Evolutionary conservation across 2,888 invertebrate species (phyloP).

Genomic region (Leptinotarsa rubiginosa): DNA sequence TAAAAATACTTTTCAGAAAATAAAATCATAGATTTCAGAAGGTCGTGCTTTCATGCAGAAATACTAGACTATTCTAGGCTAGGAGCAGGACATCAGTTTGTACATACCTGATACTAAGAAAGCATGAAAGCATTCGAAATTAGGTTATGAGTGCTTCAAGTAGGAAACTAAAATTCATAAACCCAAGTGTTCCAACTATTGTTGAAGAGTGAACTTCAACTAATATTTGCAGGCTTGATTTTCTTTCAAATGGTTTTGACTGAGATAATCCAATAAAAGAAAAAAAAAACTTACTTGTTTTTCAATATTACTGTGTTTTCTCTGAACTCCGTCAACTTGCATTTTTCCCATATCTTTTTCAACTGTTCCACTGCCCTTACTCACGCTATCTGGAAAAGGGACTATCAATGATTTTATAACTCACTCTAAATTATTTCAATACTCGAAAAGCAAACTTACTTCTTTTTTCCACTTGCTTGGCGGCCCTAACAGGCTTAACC

Average conservation of each 20-base stretch:
- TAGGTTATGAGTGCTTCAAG: neutral
- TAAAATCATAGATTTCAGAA: neutral
- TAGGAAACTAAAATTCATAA: neutral
- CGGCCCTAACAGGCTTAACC: constrained; percentile 49
- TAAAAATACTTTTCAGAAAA: neutral
- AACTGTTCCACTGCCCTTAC: constrained; percentile 44
- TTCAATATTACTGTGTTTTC: constrained; percentile 78
- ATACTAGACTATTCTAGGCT: neutral
- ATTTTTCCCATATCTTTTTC: constrained; percentile 56
- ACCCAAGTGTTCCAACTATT: neutral
- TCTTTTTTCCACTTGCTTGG: constrained; percentile 61
- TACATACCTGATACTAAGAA: constrained; percentile 39
- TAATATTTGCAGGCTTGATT: too few relatives aligned
- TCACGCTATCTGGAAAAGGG: constrained; percentile 52
- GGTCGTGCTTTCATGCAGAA: constrained; percentile 11
- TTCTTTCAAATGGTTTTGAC: neutral
- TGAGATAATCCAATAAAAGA: neutral
- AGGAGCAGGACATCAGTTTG: neutral
- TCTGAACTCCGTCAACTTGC: constrained; percentile 62
- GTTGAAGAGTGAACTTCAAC: neutral
- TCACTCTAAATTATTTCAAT: neutral
- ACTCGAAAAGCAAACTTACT: constrained; percentile 53
- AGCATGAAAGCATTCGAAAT: constrained; percentile 30
- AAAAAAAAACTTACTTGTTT: constrained; percentile 77
- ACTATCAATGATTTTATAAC: neutral